Base-by-base conservation (phyloP, 2,113 vertebrate species). In the Cairina moschata region DNA sequence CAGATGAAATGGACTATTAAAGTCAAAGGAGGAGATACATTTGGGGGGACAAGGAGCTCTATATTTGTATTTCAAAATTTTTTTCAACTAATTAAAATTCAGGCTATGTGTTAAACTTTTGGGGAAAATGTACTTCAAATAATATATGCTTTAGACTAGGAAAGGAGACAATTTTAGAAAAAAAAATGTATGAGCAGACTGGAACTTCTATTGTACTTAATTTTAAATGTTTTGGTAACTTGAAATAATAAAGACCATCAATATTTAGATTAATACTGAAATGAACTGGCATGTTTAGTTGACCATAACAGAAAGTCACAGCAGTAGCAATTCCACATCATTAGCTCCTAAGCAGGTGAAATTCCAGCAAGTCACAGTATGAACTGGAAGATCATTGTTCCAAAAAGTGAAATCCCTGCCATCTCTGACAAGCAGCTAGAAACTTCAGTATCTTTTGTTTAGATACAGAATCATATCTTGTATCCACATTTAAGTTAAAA, bases 201-300 rank as follows among this genome's bases (percentile, higher is more conserved):
- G 66, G 73, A 72, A 86, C 46, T 93, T 88, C 42, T 90, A 29
- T 73, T 67, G 68, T 71, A 93, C 85, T 22, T 89, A 15, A 44
- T 62, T 93, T 94, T 92, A 93, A 59, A 67, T 29, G 91, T 56
- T 83, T 84, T 96, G 81, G 91, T 81, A 67, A 63, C 46, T 56
- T 55, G 5, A 93, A 62, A 91, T 96, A 90, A 63, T 54, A 90
- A 96, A 94, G 40, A 42, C 85, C 89, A 90, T 73, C 78, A 96
- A 87, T 91, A 95, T 94, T 97, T 96, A 89, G 76, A 96, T 87
- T 96, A 96, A 74, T 92, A 67, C 65, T 48, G 81, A 90, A 94
- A 96, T 69, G 29, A 92, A 93, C 44, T 69, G 65, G 32, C 66
- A 96, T 65, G 77, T 96, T 95, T 94, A 93, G 91, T 17, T 1